Conservation (phyloP, 2,797 vertebrate species). For the Sciurus carolinensis region DNA sequence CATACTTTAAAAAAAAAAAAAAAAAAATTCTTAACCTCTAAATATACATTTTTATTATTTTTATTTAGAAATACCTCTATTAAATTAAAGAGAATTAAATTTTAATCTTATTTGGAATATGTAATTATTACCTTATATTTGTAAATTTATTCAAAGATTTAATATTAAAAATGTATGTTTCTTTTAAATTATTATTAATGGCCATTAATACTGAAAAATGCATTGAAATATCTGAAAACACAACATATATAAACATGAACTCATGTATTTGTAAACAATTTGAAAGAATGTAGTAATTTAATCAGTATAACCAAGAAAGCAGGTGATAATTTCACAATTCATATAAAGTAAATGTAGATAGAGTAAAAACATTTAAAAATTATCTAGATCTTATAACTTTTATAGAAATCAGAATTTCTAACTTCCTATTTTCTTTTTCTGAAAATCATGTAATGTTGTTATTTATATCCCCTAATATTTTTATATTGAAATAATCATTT, state of each 20-base stretch:
- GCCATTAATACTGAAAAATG: neutral
- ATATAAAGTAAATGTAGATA: constrained; percentile 11
- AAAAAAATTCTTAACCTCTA: neutral
- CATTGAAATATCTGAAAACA: constrained; percentile 67
- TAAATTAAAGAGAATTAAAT: constrained; percentile 37
- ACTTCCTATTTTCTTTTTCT: constrained; percentile 48
- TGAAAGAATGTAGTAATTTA: constrained; percentile 62
- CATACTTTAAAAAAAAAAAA: neutral
- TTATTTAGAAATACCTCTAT: constrained; percentile 16
- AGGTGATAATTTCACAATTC: constrained; percentile 29
- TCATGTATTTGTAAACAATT: constrained; percentile 33
- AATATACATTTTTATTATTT: constrained; percentile 23
- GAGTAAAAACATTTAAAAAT: neutral
- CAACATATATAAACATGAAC: constrained; percentile 54
- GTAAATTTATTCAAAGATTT: constrained; percentile 58
- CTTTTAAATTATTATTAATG: constrained; percentile 55
- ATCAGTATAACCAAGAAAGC: constrained; percentile 1
- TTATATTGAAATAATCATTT: constrained; percentile 60
- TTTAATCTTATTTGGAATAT: constrained; percentile 41
- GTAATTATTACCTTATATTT: constrained; percentile 23
- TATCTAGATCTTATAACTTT: constrained; percentile 21
- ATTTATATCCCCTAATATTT: constrained; percentile 33
- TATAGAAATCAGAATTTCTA: constrained; percentile 6
- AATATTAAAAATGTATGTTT: constrained; percentile 28
- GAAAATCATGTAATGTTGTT: neutral